Conservation (phyloP, 2,888 invertebrate species). For the Theodoxus fluviatilis region DNA sequence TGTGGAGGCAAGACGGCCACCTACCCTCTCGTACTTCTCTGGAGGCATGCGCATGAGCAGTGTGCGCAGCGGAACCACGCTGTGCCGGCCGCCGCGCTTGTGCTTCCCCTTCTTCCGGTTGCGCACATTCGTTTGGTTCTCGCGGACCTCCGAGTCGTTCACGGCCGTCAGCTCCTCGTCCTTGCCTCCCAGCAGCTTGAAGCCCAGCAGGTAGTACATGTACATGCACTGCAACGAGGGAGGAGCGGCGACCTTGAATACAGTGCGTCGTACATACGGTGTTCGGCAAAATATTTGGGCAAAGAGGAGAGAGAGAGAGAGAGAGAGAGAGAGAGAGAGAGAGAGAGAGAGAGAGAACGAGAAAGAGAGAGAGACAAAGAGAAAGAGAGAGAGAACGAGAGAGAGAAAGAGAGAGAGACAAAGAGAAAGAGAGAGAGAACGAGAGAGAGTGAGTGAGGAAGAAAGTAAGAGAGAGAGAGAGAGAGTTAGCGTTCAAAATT, state of each 20-base stretch:
- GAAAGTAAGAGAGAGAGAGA: too few species aligned
- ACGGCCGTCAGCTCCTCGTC: slow-evolving; percentile 36
- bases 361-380: too few species aligned
- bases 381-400: too few species aligned
- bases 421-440: too few species aligned
- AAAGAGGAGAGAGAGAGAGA: too few species aligned
- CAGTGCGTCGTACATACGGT: neutral
- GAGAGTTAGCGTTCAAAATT: too few species aligned
- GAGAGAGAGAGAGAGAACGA: too few species aligned
- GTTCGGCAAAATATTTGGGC: neutral
- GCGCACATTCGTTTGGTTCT: slow-evolving; percentile 26
- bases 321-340: too few species aligned
- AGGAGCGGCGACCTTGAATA: neutral
- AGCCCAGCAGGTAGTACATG: slow-evolving; percentile 63
- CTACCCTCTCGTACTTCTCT: slow-evolving; percentile 54
- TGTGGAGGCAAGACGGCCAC: too few species aligned
- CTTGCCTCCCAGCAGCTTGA: slow-evolving; percentile 50
- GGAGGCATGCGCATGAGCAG: slow-evolving; percentile 49
- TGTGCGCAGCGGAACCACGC: slow-evolving; percentile 46
- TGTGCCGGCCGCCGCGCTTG: slow-evolving; percentile 41
- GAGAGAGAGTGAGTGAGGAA: too few species aligned
- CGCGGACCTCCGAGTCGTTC: slow-evolving; percentile 17
- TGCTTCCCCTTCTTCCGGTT: slow-evolving; percentile 43
- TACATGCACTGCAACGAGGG: slow-evolving; percentile 55
- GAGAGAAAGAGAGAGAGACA: too few species aligned